Evolutionary conservation across 2,888 invertebrate genomes (phyloP), one percentile per base, ranked within the genome.

Genomic region (Dynastes hyllus): DNA sequence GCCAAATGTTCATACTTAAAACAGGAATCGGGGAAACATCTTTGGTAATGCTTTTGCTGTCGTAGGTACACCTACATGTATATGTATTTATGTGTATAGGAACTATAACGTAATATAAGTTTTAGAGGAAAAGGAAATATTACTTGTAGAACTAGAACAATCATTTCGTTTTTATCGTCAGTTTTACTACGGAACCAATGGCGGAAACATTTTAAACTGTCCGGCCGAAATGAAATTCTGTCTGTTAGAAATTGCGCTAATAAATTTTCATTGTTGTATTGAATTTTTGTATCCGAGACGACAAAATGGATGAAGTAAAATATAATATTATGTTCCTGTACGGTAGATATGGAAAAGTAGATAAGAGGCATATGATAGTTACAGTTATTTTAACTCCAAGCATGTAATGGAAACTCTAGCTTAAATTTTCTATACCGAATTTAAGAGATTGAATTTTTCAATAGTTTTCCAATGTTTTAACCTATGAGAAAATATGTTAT

Each of bases 381-480:
- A 8, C 32, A 37, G 32, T 37, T 37, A 37, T 37, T 37, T 37
- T 37, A 37, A 37, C 45, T 45, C 2, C 37, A 45, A 27, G 22
- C 55, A 77, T 69, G 77, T 75, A 79, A 81, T 81, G 80, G 81
- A 80, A 13, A 45, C 8, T 45, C 45, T 45, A 11, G 45, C 2
- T 45, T 11, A 45, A 45, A 45, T 45, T 61, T 11, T 13, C 1
- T 22, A 61, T 37, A 40, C n/a, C 0, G 22, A 40, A 66, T 2
- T 16, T n/a, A 40, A 40, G 27, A 37, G 37, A 40, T 40, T 66
- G 66, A 66, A 40, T 22, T 13, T 37, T 65, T 32, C 65, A 22
- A 9, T 22, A 37, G 37, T 37, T 37, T 37, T 22, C 22, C 22
- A 22, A 22, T 22, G 22, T 13, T 65, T 22, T 65, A 65, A 65